Base-by-base conservation (phyloP, 2,888 invertebrate genomes). In the Pardosa pseudoannulata region DNA sequence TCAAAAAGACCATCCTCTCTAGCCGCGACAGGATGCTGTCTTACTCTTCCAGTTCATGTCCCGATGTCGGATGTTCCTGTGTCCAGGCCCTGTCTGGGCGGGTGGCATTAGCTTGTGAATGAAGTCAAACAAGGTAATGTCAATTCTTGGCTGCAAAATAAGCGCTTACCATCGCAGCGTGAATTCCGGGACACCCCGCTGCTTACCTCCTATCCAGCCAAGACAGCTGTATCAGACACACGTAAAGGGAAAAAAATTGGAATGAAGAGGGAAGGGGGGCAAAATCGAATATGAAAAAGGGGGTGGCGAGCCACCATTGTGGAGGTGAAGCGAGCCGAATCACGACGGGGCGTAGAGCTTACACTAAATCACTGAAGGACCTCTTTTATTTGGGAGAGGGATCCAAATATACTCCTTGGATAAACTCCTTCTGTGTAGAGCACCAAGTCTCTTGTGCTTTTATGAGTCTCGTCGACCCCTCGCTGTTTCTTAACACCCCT, bases 141-240 rank as follows among this genome's bases (percentile, higher is more conserved):
- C 70, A 70, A 32, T 56, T 70, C 56, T 46, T 56, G 56, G 5
- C 56, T 81, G 74, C 73, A 81, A 81, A 81, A 81, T 81, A 81
- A 81, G 74, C 81, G 81, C 81, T 81, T 81, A 81, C 39, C 74
- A 74, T 68, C 81, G 5, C 76, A 65, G 72, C 83, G n/a, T 64
- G 76, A 27, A 46, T 71, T 46, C 67, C 41, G 32, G 83, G 41
- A 65, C 46, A 41, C n/a, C 32, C 50, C 46, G 56, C 71, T 32
- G 50, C 0, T 16, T 16, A 23, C 27, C 41, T 23, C 28, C 70
- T 36, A 36, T 46, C 74, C 62, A 62, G 50, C 72, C 72, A 50
- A 73, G 83, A 85, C 83, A 85, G 83, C 83, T 85, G 83, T 85
- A 85, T 85, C 83, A 85, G 70, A 65, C 29, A 62, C 56, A 23